Evolutionary conservation across 2,888 invertebrate genomes (phyloP), one percentile per base, ranked within the genome.

Genomic region (Rhagonycha fulva): DNA sequence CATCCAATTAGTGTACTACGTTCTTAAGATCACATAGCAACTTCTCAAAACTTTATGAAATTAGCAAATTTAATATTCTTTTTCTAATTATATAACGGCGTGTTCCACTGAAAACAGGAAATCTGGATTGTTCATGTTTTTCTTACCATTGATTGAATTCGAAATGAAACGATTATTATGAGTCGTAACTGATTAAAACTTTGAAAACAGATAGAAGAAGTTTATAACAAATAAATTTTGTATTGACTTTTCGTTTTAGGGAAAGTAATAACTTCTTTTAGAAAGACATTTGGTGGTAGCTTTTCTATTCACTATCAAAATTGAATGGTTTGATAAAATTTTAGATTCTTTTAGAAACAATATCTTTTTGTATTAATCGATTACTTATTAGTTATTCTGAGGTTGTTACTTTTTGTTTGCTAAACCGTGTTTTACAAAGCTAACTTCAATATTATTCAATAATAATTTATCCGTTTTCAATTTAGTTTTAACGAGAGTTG

Each of bases 281-380:
- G 76, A 76, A 73, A 30, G 76, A 76, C 72, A 76, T 76, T 76
- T 73, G 69, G 61, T 73, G 72, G 66, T 68, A 32, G 70, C 76
- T 72, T 69, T 73, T 70, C 62, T 67, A 76, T 76, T 76, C 72
- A 72, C 61, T 68, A 61, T 67, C 67, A 72, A 76, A 76, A 76
- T 76, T 76, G 76, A 72, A 76, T 70, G 73, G 61, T 70, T 76
- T 72, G 72, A 76, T 76, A 70, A 76, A 62, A 76, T 73, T 76
- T 72, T 62, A 47, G 19, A 62, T 73, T 71, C 14, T 11, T 47
- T 23, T n/a, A 66, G 14, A 11, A 19, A 9, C 63, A 66, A 66
- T 66, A 66, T 66, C 26, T 66, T 66, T 66, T 26, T n/a, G n/a
- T 47, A 47, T 47, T n/a, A 47, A 2, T 47, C 47, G 47, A 47